Evolutionary conservation across 2,113 vertebrate species (phyloP).

Genomic region (Macquaria australasica): DNA sequence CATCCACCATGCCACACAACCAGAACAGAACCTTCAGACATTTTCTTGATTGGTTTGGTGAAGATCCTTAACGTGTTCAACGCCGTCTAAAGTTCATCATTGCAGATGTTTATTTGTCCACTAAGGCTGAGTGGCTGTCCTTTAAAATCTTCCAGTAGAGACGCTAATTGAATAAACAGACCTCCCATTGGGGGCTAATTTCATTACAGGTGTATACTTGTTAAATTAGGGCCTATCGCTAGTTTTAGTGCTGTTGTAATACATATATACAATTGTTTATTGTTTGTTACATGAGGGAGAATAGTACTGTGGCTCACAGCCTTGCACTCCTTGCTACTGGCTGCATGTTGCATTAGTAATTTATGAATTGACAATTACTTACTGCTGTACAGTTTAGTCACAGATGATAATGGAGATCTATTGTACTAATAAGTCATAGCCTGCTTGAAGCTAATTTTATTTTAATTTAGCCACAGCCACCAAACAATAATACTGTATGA

Average conservation of each 20-base stretch:
- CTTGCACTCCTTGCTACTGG: conserved; percentile 7
- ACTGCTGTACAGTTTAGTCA: conserved; percentile 13
- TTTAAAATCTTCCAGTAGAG: conserved; percentile 14
- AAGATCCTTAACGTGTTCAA: conserved; percentile 9
- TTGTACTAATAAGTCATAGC: conserved; percentile 8
- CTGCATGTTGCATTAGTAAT: conserved; percentile 18
- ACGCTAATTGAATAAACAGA: conserved; percentile 4
- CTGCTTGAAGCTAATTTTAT: conserved; percentile 10
- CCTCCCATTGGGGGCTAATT: neutral
- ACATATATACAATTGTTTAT: neutral
- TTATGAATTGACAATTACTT: conserved; percentile 13
- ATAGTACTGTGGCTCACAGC: neutral
- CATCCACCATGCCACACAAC: neutral
- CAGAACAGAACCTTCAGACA: conserved; percentile 13
- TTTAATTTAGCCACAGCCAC: neutral
- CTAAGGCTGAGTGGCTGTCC: neutral
- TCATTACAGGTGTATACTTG: conserved; percentile 3
- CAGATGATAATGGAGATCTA: conserved; percentile 19
- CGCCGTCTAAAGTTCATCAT: neutral
- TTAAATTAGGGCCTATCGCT: neutral
- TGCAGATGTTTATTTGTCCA: conserved; percentile 1
- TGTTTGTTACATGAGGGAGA: neutral
- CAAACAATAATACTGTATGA: neutral
- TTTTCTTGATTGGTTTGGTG: conserved; percentile 37
- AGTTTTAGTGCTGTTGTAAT: neutral